phyloP scores from a whole-genome alignment of 2,797 vertebrate genomes.

The Dromococcyx pavoninus region DNA sequence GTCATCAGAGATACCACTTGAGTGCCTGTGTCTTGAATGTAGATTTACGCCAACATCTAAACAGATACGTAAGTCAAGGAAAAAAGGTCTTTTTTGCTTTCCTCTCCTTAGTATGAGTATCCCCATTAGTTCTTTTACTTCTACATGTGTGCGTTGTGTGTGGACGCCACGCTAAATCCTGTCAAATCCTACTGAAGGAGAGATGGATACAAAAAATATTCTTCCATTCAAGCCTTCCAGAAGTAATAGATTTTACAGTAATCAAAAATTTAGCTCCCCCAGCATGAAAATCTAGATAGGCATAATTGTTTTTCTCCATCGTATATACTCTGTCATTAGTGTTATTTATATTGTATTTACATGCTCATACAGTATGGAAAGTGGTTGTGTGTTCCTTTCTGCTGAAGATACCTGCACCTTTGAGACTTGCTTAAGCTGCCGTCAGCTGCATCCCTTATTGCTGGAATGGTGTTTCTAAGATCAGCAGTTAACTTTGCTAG shows the following conservation, averaged over 20 bases:
- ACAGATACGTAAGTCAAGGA: background rate
- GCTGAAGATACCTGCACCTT: background rate
- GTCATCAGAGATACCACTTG: background rate
- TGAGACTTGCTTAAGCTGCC: background rate
- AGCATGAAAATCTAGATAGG: background rate
- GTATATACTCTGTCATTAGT: background rate
- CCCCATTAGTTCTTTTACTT: background rate
- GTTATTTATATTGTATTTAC: background rate
- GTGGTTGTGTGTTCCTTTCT: background rate
- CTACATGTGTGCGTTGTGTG: accelerated
- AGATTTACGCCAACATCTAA: background rate
- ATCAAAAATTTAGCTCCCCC: background rate
- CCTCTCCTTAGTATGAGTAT: background rate
- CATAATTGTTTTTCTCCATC: background rate
- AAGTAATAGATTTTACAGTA: background rate
- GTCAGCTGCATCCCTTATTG: background rate
- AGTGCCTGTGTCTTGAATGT: background rate
- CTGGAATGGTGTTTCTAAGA: background rate
- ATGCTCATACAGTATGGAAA: background rate
- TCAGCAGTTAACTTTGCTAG: background rate
- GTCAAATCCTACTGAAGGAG: background rate
- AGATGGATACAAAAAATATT: background rate
- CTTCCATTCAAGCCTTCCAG: background rate
- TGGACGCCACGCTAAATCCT: background rate
- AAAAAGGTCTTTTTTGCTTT: background rate